phyloP scores from a whole-genome alignment of 2,797 vertebrate genomes.

The Toxotes lorentzi region DNA sequence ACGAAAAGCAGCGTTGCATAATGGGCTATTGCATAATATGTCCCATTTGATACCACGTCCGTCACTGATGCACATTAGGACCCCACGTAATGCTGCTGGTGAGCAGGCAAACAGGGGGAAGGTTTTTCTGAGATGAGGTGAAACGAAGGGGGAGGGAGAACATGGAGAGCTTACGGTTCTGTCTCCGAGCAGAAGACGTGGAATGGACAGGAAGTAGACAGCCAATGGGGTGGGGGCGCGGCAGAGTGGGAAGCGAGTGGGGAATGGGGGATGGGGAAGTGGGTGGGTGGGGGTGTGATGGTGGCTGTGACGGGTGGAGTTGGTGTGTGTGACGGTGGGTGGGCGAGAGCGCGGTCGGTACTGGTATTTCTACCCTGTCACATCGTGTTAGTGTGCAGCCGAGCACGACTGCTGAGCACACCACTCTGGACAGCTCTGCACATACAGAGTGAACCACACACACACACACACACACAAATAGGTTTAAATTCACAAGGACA shows the following conservation, averaged over 20 bases:
- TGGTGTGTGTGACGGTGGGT: constrained; percentile 71
- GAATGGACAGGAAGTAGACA: constrained; percentile 76
- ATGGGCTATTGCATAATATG: constrained; percentile 66
- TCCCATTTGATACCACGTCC: constrained; percentile 55
- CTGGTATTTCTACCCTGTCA: constrained; percentile 86
- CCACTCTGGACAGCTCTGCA: constrained; percentile 75
- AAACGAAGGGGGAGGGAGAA: constrained; percentile 17
- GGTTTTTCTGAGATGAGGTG: constrained; percentile 21
- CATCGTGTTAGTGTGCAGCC: constrained; percentile 83
- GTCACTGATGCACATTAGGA: constrained; percentile 47
- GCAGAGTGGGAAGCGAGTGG: constrained; percentile 38
- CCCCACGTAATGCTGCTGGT: constrained; percentile 25
- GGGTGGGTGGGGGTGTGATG: constrained; percentile 2
- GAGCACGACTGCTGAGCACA: constrained; percentile 80
- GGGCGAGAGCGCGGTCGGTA: constrained; percentile 74
- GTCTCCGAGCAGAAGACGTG: constrained; percentile 83
- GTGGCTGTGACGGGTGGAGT: constrained; percentile 54
- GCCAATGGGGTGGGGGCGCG: constrained; percentile 73
- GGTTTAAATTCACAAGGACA: constrained; percentile 48
- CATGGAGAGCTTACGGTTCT: constrained; percentile 64
- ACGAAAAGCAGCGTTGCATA: constrained; percentile 60
- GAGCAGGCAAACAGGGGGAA: constrained; percentile 21
- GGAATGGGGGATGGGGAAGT: constrained; percentile 4
- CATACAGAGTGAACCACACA: constrained; percentile 44
- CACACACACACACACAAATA: constrained; percentile 41